Conservation (phyloP, 2,888 invertebrate genomes). For the Drosophila mayaguana region DNA sequence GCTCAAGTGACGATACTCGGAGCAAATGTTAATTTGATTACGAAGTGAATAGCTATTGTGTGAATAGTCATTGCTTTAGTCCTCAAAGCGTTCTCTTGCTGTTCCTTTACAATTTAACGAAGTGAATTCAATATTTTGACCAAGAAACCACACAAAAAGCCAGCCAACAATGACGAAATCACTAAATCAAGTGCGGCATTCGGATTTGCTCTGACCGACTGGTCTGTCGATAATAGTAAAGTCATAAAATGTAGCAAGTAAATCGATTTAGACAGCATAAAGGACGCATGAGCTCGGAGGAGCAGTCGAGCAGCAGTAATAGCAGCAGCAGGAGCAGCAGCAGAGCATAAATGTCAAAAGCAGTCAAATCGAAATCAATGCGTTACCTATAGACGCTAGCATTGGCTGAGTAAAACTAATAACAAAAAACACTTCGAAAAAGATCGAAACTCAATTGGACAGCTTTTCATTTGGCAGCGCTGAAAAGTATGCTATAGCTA, state of each 20-base stretch:
- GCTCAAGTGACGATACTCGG: neutral
- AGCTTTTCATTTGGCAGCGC: constrained; percentile 30
- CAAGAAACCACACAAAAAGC: constrained; percentile 32
- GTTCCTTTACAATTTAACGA: constrained; percentile 11
- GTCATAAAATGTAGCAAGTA: constrained; percentile 72
- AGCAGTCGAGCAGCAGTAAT: constrained; percentile 13
- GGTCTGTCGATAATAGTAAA: constrained; percentile 62
- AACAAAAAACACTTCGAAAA: constrained; percentile 19
- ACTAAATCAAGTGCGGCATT: constrained; percentile 55
- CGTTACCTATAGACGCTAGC: constrained; percentile 14
- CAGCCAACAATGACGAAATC: constrained; percentile 57
- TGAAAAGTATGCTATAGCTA: constrained; percentile 55
- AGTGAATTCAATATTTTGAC: constrained; percentile 16
- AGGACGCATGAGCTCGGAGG: constrained; percentile 27
- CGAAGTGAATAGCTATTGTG: constrained; percentile 1
- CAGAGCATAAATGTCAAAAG: constrained; percentile 75
- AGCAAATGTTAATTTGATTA: neutral
- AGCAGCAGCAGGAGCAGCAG: constrained; percentile 12
- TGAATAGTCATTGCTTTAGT: no score
- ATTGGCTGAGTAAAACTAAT: constrained; percentile 25
- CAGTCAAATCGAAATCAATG: constrained; percentile 70
- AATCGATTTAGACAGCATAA: constrained; percentile 59
- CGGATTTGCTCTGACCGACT: neutral
- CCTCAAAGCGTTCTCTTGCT: neutral
- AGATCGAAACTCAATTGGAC: constrained; percentile 36